Conservation (phyloP, 2,888 invertebrate species). For the Mythimna loreyi region DNA sequence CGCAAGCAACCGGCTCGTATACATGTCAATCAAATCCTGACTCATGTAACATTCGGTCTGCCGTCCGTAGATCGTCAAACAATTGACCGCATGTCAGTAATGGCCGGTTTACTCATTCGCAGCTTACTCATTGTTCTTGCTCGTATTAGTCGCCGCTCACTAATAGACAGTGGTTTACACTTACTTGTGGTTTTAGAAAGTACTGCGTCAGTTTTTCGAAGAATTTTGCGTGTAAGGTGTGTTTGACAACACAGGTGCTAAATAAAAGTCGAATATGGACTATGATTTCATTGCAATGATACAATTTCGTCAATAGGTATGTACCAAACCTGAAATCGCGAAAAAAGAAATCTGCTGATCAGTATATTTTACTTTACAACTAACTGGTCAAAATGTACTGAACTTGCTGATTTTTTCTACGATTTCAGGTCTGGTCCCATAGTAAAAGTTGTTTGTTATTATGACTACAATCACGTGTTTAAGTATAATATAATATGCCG, state of each 20-base stretch:
- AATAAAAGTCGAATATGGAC: not conserved
- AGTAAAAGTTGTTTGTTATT: no score
- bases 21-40: slow-evolving; percentile 56
- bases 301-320: no score
- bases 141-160: slow-evolving; percentile 26
- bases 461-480: no score
- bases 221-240: not conserved
- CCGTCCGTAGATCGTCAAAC: slow-evolving; percentile 47
- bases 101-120: slow-evolving; percentile 36
- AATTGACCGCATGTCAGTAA: slow-evolving; percentile 50
- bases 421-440: no score
- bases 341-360: no score
- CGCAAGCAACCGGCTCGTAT: slow-evolving; percentile 32
- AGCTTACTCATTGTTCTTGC: slow-evolving; percentile 59
- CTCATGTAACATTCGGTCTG: slow-evolving; percentile 45
- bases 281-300: no score
- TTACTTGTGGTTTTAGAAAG: slow-evolving; percentile 42
- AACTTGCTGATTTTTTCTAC: no score
- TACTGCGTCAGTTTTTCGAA: not conserved
- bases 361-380: no score
- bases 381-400: no score
- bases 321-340: no score
- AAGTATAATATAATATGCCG: no score
- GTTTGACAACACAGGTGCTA: not conserved
- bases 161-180: slow-evolving; percentile 32